Percentiles rank a stretch among this genome's conserved stretches.
These are phyloP conservation scores for Cebus imitator DNA, from an alignment of 2,113 vertebrate genomes.

Conservation along the genomic window DNA sequence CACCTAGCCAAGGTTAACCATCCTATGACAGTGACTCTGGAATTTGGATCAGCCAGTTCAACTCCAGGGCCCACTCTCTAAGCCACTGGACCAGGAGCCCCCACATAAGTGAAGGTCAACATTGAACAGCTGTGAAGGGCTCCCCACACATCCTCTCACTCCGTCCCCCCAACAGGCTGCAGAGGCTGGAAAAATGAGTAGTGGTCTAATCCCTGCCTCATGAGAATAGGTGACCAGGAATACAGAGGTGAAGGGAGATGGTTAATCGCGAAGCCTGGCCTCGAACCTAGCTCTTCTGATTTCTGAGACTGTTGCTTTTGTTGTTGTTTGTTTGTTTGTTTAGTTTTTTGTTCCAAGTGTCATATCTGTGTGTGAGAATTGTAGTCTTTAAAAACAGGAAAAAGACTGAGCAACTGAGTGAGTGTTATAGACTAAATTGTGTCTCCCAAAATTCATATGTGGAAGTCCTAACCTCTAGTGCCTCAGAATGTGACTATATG, in stretches of 20 bases:
- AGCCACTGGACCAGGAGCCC: not conserved
- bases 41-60: not conserved
- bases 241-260: not conserved
- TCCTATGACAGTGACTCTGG: not conserved
- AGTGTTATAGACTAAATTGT: not conserved
- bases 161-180: not conserved
- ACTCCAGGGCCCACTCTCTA: too few relatives aligned
- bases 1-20: not conserved
- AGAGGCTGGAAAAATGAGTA: not conserved
- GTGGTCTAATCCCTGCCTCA: too few relatives aligned
- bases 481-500: not conserved
- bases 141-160: not conserved
- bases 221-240: not conserved
- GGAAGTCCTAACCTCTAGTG: not conserved
- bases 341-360: not conserved
- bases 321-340: not conserved
- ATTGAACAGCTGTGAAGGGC: not conserved
- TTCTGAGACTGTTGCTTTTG: not conserved
- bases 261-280: not conserved
- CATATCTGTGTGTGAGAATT: not conserved
- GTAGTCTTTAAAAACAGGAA: not conserved
- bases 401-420: not conserved
- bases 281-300: not conserved
- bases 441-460: not conserved
- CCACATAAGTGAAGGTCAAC: accelerated